Base-by-base conservation (phyloP, 2,113 vertebrate genomes). In the Bufo gargarizans region DNA sequence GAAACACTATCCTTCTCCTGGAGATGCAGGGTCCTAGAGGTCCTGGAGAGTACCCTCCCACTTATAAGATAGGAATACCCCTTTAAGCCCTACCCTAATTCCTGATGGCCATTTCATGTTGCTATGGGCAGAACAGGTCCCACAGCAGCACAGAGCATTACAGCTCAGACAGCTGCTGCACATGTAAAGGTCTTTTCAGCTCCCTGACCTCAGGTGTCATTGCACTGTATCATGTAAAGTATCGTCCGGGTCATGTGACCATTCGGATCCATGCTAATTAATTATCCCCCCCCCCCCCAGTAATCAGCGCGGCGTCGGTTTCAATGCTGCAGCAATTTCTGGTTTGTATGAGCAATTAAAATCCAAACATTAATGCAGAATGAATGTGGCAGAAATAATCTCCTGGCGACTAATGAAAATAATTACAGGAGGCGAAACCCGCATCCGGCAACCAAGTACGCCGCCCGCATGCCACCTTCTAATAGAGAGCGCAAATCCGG, bases 271-370 rank as follows among this genome's bases (percentile, higher is more conserved):
- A 71, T 71, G 4, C 33, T 22, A 71, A 11, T 12, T 4, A 43
- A 13, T 43, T 12, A 72, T 6, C 14, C 59, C 59, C 59, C 16
- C 59, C 59, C 69, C 69, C 69, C 69, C 4, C 45, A 6, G 47
- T 50, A 50, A 77, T 77, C 45, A 19, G 45, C 45, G 8, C 3
- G 74, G 9, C 4, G 49, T 20, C 50, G 20, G 1, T 78, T 78
- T 78, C 22, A 55, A 78, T 78, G 74, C 7, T 2, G 74, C 8
- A 22, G 20, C 76, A n/a, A 22, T 78, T 78, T 78, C 20, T 77
- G 0, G 8, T 78, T 77, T 78, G 55, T 78, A 78, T 55, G 76
- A 55, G 76, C 76, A 78, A 78, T 78, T 78, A 78, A 78, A 78
- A 33, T 53, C 9, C 19, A 78, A 55, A n/a, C 76, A 55, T 78